Evolutionary conservation across 2,888 invertebrate genomes (phyloP).

Genomic region (Mimumesa dahlbomi): DNA sequence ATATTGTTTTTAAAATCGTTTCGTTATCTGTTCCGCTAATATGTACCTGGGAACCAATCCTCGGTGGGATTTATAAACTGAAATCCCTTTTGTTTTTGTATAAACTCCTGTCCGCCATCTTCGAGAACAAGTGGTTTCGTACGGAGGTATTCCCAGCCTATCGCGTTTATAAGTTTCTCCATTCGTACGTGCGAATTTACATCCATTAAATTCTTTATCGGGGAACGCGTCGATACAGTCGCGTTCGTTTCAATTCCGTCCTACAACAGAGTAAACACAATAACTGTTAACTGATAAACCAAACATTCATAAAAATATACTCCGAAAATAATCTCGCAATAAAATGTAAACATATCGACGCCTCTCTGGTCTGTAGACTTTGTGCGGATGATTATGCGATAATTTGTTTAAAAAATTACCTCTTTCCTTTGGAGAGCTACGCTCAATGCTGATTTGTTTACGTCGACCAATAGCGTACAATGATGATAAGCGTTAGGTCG

Average conservation of each 20-base stretch:
- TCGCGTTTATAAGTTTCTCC: conserved; percentile 87
- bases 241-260: conserved; percentile 90
- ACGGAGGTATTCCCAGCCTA: conserved; percentile 92
- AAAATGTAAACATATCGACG: neutral
- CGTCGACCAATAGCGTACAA: conserved; percentile 95
- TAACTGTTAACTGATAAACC: no score
- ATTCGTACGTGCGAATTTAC: conserved; percentile 87
- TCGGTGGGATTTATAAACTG: conserved; percentile 93
- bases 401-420: conserved; percentile 79
- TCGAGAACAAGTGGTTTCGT: conserved; percentile 85
- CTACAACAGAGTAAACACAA: conserved; percentile 81
- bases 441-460: conserved; percentile 88
- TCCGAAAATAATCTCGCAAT: neutral
- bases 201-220: conserved; percentile 91
- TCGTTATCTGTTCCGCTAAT: no score
- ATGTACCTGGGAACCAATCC: conserved; percentile 91
- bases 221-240: conserved; percentile 90
- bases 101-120: conserved; percentile 87
- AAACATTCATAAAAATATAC: no score
- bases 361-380: conserved; percentile 2
- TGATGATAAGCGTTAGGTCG: conserved; percentile 97
- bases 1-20: neutral
- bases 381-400: conserved; percentile 5
- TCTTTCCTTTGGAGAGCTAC: conserved; percentile 88
- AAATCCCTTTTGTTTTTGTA: conserved; percentile 90